A percentile compares a stretch with the other conserved stretches of the same genome.
Evolutionary conservation across 2,888 invertebrate species (phyloP).

Genomic region (Cheilosia impressa): DNA sequence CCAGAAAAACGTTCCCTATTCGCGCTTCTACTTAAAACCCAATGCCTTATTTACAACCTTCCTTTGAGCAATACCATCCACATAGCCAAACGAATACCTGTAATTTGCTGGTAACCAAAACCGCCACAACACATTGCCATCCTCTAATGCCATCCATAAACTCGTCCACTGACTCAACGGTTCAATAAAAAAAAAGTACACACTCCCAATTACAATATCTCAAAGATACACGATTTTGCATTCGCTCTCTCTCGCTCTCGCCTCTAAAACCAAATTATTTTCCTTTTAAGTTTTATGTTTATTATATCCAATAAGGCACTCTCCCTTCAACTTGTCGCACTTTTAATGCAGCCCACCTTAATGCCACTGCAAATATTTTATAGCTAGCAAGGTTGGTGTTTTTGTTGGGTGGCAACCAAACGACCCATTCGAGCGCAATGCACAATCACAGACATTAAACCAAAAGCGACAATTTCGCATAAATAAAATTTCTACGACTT

Average conservation of each 20-base stretch:
- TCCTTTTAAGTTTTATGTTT: conserved; percentile 68
- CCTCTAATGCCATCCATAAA: conserved; percentile 37
- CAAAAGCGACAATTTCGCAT: conserved; percentile 72
- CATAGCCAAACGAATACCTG: no score
- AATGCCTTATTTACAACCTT: not conserved
- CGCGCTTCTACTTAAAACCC: no score
- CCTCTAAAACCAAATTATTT: conserved; percentile 59
- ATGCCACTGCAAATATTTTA: conserved; percentile 51
- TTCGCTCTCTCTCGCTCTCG: not conserved
- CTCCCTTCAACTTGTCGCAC: conserved; percentile 24
- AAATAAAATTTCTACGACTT: conserved; percentile 69
- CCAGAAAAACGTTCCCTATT: no score
- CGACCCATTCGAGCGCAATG: conserved; percentile 55
- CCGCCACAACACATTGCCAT: conserved; percentile 11
- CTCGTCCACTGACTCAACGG: conserved; percentile 15
- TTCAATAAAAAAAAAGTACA: not conserved
- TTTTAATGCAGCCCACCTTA: conserved; percentile 48
- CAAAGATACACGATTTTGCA: conserved; percentile 13
- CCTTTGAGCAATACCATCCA: not conserved
- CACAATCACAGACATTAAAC: conserved; percentile 64
- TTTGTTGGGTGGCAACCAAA: conserved; percentile 18
- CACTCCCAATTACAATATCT: not conserved
- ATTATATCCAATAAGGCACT: conserved; percentile 58
- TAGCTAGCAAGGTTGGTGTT: conserved; percentile 30
- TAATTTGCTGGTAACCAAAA: conserved; percentile 4